Conservation (phyloP, 2,797 vertebrate species). For the Tenualosa ilisha region DNA sequence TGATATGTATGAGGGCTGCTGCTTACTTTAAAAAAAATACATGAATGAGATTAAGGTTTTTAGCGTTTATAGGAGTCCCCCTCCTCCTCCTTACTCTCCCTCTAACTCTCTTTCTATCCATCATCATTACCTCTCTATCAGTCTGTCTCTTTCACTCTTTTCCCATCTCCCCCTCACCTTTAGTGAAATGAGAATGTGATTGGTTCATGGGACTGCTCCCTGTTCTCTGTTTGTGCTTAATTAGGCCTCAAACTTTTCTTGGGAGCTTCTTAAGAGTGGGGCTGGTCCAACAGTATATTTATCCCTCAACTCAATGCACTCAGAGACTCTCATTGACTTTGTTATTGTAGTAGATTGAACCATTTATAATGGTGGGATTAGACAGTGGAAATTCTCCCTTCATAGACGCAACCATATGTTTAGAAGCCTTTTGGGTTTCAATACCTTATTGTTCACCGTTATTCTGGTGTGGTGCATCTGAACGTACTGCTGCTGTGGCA, state of each 20-base stretch:
- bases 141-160: not conserved
- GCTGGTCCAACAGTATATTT: not conserved
- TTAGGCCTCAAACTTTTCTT: not conserved
- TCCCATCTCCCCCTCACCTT: not conserved
- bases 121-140: slow-evolving; percentile 11
- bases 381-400: not conserved
- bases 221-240: not conserved
- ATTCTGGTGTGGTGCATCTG: no score
- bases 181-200: not conserved
- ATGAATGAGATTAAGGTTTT: not conserved
- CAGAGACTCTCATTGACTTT: not conserved
- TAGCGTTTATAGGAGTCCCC: not conserved
- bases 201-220: not conserved
- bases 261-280: not conserved
- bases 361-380: not conserved
- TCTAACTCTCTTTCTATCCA: not conserved
- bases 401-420: not conserved
- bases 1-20: not conserved
- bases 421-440: not conserved
- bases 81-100: not conserved
- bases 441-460: not conserved
- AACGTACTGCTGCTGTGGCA: not conserved
- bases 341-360: not conserved
- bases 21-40: not conserved
- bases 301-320: not conserved